phyloP scores from a whole-genome alignment of 2,888 invertebrate species.

The Salticus scenicus region DNA sequence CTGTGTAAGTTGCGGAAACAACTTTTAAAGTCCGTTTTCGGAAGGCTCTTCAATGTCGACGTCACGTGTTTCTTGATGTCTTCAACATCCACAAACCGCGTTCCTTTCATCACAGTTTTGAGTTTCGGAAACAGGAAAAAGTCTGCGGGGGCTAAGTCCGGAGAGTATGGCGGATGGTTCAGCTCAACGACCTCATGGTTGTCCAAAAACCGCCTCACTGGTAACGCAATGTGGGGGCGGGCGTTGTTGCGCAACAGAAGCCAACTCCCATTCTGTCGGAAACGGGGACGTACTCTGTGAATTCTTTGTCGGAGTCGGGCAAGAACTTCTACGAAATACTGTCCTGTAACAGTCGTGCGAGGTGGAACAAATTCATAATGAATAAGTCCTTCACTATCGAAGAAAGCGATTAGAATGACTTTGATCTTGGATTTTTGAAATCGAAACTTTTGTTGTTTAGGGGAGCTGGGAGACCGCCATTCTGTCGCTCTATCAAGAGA shows the following conservation, averaged over 20 bases:
- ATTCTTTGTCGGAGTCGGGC: background rate
- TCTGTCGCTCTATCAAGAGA: too few relatives aligned
- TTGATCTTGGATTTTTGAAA: background rate
- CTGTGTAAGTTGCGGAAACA: too few relatives aligned
- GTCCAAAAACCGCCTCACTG: background rate
- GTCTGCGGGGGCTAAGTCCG: too few relatives aligned
- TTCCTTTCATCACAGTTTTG: too few relatives aligned
- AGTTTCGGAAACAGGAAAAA: too few relatives aligned
- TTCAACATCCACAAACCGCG: too few relatives aligned
- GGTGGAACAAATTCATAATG: background rate
- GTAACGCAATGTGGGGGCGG: background rate
- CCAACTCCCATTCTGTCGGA: background rate
- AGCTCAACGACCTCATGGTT: background rate
- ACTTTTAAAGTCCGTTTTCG: too few relatives aligned
- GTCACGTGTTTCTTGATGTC: too few relatives aligned
- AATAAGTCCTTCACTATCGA: background rate
- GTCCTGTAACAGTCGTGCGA: background rate
- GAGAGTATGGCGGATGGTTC: too few relatives aligned
- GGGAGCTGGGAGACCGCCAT: conserved; percentile 9
- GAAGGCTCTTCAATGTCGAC: too few relatives aligned
- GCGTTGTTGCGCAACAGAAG: background rate
- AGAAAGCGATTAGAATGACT: background rate
- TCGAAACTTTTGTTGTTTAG: background rate
- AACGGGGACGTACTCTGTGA: background rate
- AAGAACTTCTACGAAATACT: background rate